phyloP scores from a whole-genome alignment of 2,797 vertebrate genomes.

The Sciurus vulgaris region DNA sequence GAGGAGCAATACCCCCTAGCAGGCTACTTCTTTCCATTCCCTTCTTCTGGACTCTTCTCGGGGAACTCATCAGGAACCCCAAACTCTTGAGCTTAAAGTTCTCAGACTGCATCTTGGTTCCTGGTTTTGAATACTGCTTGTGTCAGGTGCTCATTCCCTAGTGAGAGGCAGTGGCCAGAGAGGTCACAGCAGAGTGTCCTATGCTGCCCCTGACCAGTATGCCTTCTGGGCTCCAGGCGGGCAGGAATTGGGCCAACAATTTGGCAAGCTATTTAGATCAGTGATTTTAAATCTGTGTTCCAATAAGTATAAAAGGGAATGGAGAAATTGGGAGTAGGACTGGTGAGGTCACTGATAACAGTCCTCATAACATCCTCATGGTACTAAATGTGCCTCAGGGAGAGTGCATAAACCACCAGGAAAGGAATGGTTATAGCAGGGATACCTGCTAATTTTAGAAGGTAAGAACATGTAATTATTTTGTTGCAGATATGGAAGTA shows the following conservation, averaged over 20 bases:
- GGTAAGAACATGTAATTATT: conserved; percentile 1
- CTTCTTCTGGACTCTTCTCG: conserved; percentile 1
- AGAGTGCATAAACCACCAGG: neutral
- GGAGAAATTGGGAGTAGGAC: neutral
- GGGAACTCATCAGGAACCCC: neutral
- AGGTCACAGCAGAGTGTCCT: neutral
- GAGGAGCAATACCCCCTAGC: neutral
- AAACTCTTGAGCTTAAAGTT: conserved; percentile 59
- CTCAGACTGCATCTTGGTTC: conserved; percentile 34
- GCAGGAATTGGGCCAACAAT: neutral
- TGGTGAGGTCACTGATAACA: neutral
- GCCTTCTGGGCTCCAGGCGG: neutral
- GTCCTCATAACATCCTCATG: neutral
- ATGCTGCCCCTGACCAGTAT: neutral
- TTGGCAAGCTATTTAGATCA: neutral
- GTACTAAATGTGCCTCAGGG: neutral
- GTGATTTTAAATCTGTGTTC: neutral
- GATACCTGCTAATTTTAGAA: neutral
- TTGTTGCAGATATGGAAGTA: conserved; percentile 19
- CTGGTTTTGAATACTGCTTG: conserved; percentile 57
- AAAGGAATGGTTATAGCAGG: neutral
- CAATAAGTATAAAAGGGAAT: neutral
- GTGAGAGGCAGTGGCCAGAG: neutral
- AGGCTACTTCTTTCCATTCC: neutral
- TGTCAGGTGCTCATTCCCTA: conserved; percentile 2